Evolutionary conservation across 2,888 invertebrate species (phyloP).

Genomic region (Sphaeridia pumilis): DNA sequence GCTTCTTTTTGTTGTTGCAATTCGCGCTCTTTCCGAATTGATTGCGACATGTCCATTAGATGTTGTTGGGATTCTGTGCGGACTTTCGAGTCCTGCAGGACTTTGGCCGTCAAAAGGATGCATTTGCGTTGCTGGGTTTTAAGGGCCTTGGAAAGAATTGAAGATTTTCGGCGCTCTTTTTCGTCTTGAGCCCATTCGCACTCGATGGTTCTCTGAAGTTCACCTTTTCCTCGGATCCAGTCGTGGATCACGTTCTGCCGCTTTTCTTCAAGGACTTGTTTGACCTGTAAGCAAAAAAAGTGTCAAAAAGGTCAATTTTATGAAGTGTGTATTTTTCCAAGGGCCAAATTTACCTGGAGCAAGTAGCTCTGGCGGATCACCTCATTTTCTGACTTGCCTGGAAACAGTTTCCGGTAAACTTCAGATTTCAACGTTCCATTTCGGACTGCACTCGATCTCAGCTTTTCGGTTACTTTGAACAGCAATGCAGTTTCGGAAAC

Average conservation of each 20-base stretch:
- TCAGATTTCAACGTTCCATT: slow-evolving; percentile 13
- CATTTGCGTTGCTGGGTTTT: slow-evolving; percentile 26
- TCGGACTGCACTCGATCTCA: too few species aligned
- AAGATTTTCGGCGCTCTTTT: slow-evolving; percentile 11
- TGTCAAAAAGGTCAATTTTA: too few species aligned
- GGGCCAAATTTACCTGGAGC: slow-evolving; percentile 18
- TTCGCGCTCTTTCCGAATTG: slow-evolving; percentile 14
- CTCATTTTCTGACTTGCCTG: slow-evolving; percentile 16
- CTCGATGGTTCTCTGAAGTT: slow-evolving; percentile 23
- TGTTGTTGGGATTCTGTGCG: slow-evolving; percentile 19
- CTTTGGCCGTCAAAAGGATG: slow-evolving; percentile 21
- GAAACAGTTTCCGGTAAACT: slow-evolving; percentile 24
- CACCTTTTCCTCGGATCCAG: slow-evolving; percentile 30
- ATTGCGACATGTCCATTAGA: slow-evolving; percentile 21
- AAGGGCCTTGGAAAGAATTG: slow-evolving; percentile 14
- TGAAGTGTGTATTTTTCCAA: too few species aligned
- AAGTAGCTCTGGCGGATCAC: slow-evolving; percentile 28
- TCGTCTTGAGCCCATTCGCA: slow-evolving; percentile 24
- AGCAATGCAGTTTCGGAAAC: slow-evolving; percentile 15
- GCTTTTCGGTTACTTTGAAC: slow-evolving; percentile 11
- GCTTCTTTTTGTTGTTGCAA: slow-evolving; percentile 1
- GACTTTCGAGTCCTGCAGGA: slow-evolving; percentile 22
- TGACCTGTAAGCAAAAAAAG: too few species aligned
- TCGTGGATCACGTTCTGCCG: slow-evolving; percentile 22
- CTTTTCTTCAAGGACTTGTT: slow-evolving; percentile 28